Conservation (phyloP, 1,140 invertebrate species). For the Coelopa frigida region DNA sequence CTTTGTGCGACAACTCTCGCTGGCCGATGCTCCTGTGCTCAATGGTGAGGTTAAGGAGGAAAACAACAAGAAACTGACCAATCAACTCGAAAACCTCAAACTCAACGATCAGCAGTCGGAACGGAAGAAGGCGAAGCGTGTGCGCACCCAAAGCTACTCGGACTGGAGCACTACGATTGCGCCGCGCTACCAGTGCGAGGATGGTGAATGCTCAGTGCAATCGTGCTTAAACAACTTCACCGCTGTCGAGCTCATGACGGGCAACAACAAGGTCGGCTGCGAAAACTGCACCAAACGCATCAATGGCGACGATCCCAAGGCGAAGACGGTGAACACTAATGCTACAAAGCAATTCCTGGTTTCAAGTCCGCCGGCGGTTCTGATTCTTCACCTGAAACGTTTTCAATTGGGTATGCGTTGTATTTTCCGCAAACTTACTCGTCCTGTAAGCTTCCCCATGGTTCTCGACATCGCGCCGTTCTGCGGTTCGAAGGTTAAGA, state of each 20-base stretch:
- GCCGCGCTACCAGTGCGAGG: conserved; percentile 60
- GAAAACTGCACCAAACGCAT: conserved; percentile 75
- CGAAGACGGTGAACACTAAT: conserved; percentile 77
- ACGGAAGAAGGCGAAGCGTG: conserved; percentile 22
- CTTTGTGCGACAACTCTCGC: conserved; percentile 26
- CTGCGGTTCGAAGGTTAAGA: conserved; percentile 70
- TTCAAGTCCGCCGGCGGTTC: conserved; percentile 79
- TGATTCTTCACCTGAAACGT: conserved; percentile 92
- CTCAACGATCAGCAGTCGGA: conserved; percentile 10
- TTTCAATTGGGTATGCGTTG: conserved; percentile 62
- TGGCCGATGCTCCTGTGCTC: conserved; percentile 3
- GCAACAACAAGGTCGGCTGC: conserved; percentile 88
- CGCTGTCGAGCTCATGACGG: conserved; percentile 76
- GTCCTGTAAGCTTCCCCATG: conserved; percentile 81
- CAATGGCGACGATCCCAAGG: conserved; percentile 52
- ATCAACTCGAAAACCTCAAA: conserved; percentile 9
- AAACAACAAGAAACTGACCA: too few relatives aligned
- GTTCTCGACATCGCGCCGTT: conserved; percentile 85
- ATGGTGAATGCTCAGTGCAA: conserved; percentile 73
- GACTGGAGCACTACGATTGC: conserved; percentile 51
- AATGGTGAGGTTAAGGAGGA: conserved; percentile 12
- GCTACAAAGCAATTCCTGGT: conserved; percentile 89
- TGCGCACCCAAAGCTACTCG: conserved; percentile 38
- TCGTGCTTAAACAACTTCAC: conserved; percentile 91
- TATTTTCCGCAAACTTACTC: conserved; percentile 69